A percentile compares a stretch with the other conserved stretches of the same genome.
phyloP scores from a whole-genome alignment of 2,888 invertebrate genomes.

The Tipula confusa region DNA sequence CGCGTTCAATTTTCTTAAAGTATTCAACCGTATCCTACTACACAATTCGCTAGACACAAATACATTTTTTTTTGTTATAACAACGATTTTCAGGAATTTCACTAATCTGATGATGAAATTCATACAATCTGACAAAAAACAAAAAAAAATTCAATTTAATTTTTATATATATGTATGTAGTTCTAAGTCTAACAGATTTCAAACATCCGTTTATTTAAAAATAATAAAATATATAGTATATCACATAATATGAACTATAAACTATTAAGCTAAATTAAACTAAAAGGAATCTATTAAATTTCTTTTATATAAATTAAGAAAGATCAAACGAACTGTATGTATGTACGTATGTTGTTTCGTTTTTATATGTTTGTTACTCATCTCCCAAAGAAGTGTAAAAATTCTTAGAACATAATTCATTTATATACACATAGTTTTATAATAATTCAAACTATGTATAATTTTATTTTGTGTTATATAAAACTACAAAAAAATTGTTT shows the following conservation, averaged over 20 bases:
- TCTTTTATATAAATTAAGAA: neutral
- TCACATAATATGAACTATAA: neutral
- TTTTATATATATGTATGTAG: no score
- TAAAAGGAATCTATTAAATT: neutral
- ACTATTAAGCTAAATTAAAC: neutral
- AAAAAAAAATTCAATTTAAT: neutral
- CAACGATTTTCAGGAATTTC: neutral
- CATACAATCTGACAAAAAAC: neutral
- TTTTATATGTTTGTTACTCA: neutral
- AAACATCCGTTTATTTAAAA: slow-evolving; percentile 21
- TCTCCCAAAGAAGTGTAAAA: neutral
- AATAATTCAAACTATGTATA: neutral
- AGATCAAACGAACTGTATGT: neutral
- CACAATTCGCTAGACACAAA: neutral
- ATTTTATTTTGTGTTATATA: neutral
- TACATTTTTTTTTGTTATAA: neutral
- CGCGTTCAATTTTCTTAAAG: neutral
- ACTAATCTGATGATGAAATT: neutral
- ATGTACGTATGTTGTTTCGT: neutral
- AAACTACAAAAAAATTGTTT: neutral
- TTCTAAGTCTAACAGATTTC: neutral
- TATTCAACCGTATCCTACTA: neutral
- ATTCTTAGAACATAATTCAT: neutral
- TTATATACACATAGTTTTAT: neutral
- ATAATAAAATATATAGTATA: neutral